phyloP scores from a whole-genome alignment of 2,113 vertebrate genomes.

The Crotophaga sulcirostris region DNA sequence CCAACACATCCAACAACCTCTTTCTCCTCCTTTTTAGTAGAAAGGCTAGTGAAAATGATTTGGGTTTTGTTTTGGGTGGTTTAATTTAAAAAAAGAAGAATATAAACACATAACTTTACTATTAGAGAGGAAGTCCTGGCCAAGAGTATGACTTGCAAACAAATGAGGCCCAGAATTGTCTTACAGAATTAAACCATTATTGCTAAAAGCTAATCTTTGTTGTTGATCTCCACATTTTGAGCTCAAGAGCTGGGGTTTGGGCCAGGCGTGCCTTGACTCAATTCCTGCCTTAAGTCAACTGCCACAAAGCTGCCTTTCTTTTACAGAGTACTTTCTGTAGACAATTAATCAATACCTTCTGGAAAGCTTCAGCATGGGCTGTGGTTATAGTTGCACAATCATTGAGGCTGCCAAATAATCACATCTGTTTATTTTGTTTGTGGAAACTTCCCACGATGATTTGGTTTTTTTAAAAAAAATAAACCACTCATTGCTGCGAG shows the following conservation, averaged over 20 bases:
- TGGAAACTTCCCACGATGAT: neutral
- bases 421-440: neutral
- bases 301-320: neutral
- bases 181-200: neutral
- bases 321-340: neutral
- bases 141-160: neutral
- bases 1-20: neutral
- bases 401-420: neutral
- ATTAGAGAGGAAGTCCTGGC: neutral
- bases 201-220: neutral
- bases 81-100: neutral
- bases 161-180: neutral
- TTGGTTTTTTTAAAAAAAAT: neutral
- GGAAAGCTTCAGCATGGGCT: neutral
- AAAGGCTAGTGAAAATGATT: neutral
- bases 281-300: neutral
- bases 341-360: neutral
- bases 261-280: neutral
- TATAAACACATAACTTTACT: neutral
- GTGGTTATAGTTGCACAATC: neutral
- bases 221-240: neutral
- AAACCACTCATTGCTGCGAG: neutral
- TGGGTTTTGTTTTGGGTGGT: neutral
- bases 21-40: neutral
- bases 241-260: neutral